Conservation (phyloP, 2,888 invertebrate genomes). For the Drosophila paramelanica region DNA sequence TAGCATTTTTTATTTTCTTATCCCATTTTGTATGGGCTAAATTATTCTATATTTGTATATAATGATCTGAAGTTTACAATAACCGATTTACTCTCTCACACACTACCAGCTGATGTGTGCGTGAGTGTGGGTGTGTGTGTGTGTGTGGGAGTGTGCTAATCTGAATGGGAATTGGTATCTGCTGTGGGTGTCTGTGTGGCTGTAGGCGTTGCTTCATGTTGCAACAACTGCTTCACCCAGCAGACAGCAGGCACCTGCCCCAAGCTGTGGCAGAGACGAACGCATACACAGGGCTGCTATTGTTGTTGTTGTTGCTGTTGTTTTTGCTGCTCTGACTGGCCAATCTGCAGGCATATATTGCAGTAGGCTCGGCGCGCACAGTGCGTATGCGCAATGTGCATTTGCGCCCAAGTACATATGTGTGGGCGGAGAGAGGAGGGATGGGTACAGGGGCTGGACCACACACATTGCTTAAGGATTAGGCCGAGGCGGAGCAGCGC, state of each 20-base stretch:
- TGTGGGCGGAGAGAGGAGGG: not conserved
- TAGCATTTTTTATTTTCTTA: no score
- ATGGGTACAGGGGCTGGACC: not conserved
- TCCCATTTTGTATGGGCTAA: no score
- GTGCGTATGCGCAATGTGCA: slow-evolving; percentile 77
- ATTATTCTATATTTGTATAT: no score
- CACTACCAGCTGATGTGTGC: slow-evolving; percentile 6
- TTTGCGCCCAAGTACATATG: slow-evolving; percentile 15
- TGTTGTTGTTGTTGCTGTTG: not conserved
- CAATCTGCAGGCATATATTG: slow-evolving; percentile 78
- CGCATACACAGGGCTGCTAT: slow-evolving; percentile 32
- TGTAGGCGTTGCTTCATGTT: slow-evolving; percentile 29
- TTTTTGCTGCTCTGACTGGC: slow-evolving; percentile 42
- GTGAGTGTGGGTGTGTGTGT: not conserved
- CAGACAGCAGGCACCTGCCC: slow-evolving; percentile 19
- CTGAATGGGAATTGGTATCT: slow-evolving; percentile 27
- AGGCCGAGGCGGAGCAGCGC: slow-evolving; percentile 1
- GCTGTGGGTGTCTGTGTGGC: slow-evolving; percentile 13
- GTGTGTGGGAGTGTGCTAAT: not conserved
- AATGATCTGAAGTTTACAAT: no score
- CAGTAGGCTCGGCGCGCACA: slow-evolving; percentile 73
- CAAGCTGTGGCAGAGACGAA: slow-evolving; percentile 28
- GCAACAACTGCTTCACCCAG: slow-evolving; percentile 22
- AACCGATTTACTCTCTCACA: no score
- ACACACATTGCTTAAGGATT: slow-evolving; percentile 10